Evolutionary conservation across 2,888 invertebrate species (phyloP), one percentile per base, ranked within the genome.

Genomic region (Papilio demoleus): DNA sequence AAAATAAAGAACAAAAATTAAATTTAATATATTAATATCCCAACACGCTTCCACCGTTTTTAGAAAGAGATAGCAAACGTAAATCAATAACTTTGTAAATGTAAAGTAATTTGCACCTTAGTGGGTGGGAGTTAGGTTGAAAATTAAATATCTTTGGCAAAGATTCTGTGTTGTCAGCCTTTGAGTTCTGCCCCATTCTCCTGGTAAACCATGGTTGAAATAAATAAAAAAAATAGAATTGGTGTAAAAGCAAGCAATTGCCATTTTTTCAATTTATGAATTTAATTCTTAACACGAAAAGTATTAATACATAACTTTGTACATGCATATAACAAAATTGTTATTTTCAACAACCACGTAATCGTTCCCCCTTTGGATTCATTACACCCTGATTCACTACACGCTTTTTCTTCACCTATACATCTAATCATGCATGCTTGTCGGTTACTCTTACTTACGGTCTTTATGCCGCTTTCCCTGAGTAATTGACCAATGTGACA

Each of bases 151-250:
- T n/a, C n/a, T 1, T 11, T 9, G 3, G 1, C 3, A 9, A 60
- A 68, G 68, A 22, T 14, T 12, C 22, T 69, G 64, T 73, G 73
- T 75, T 74, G 74, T 70, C 70, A 74, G 70, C 53, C 4, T 45
- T 24, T 8, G 68, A 60, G 34, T 12, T 68, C 12, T 72, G 11
- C 64, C 53, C 34, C 11, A 45, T 50, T 50, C 60, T 65, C 66
- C 63, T 67, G 75, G n/a, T 68, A 69, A 64, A 9, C n/a, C n/a
- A n/a, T 24, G 3, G 19, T 64, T 24, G 11, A 4, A 47, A 36
- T 47, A 12, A 14, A 4, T 38, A 12, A 1, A 0, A 38, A 38
- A 38, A 38, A 31, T 4, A 31, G 4, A 31, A 31, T 31, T 31
- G 31, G 38, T 38, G 14, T 38, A 5, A 36, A 4, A 36, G 1